Evolutionary conservation across 2,113 vertebrate genomes (phyloP), one percentile per base, ranked within the genome.

Genomic region (Paracanthobrama guichenoti): DNA sequence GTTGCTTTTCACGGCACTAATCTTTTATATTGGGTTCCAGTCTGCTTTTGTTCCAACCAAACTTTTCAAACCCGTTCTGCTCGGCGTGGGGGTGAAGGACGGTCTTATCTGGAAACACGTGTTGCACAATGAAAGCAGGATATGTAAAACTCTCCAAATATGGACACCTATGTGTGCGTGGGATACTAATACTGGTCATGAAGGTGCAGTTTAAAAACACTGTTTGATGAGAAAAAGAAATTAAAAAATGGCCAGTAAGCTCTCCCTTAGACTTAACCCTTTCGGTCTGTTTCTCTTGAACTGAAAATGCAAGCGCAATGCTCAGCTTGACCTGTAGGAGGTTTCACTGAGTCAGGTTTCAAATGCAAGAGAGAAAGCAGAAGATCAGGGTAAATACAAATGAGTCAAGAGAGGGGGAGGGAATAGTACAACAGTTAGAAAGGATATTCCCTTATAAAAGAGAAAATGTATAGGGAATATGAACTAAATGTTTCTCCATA

Each of bases 271-370:
- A 13, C 26, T 22, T 28, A 67, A 55, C 16, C 35, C 7, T 67
- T 22, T 31, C 3, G 3, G 4, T 18, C 44, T 46, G 18, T 48
- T 57, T 69, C 24, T 16, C 6, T 84, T 12, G 44, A n/a, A 42
- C 16, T 50, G n/a, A 12, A 22, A 31, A 66, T 35, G n/a, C 22
- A 31, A 77, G 20, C 91, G 91, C 87, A 92, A 82, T 91, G 89
- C 87, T 57, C 7, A n/a, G 66, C 55, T 74, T 28, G 55, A 85
- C 92, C 93, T 88, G 87, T 90, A 84, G 93, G 90, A 89, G 90
- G 90, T 89, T 73, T 71, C 48, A 88, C 22, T 81, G 76, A 85
- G 88, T 87, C 87, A 90, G 66, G 85, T 46, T 90, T 91, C 69
- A 3, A 64, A 69, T 46, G 39, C 22, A 6, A 18, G 28, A 84